Evolutionary conservation across 2,113 vertebrate genomes (phyloP), one percentile per base, ranked within the genome.

Genomic region (Syngnathus typhle): DNA sequence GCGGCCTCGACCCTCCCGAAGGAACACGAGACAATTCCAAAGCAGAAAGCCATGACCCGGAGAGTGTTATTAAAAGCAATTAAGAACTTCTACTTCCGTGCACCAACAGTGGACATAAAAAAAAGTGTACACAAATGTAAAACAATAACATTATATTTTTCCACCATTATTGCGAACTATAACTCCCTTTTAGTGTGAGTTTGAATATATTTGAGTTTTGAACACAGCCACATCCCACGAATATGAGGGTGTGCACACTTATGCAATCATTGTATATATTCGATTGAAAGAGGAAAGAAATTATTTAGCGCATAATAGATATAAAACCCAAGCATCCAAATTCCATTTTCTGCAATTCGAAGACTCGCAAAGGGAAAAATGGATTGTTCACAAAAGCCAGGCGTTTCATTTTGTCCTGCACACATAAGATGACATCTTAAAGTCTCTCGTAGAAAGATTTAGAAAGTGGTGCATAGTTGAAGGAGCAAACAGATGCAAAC

Each of bases 1-100:
- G 61, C 49, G 69, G 70, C 58, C 60, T 52, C n/a, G 60, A 68
- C 78, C 46, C 41, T 74, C n/a, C 19, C n/a, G n/a, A 1, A 21
- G 60, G 11, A 41, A 7, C 11, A 19, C 16, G 6, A 18, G 41
- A 38, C 37, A 41, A 44, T 1, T 38, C 38, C 59, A 41, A 32
- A 44, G 60, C 60, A 27, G n/a, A 62, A 44, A 44, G 60, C 15
- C 41, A 9, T 23, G 10, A 62, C 12, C 19, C 41, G 5, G 6
- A 43, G 41, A 44, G 41, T 27, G 39, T 2, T n/a, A 2, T 23
- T 43, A 61, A 9, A 1, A 60, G 10, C 19, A n/a, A 41, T 60
- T 39, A 39, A 38, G 41, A n/a, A 32, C 27, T 32, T 32, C 2
- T 12, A 19, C 16, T 18, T 38, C 3, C 12, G 54, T 4, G 54